phyloP scores from a whole-genome alignment of 1,140 invertebrate genomes.

The Danaus melanippus region DNA sequence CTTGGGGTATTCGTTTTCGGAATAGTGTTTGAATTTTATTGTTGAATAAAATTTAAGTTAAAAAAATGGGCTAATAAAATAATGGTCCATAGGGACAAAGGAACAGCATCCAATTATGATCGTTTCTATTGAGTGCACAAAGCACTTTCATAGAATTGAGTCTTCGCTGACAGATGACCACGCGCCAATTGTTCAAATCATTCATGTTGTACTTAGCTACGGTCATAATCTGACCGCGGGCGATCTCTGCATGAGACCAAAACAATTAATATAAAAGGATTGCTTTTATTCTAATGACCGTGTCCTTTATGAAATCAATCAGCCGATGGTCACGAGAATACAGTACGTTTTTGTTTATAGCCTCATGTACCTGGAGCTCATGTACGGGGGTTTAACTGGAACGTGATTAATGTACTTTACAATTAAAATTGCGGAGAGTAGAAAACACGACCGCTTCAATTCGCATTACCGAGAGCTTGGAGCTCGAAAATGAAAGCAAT shows the following conservation, averaged over 20 bases:
- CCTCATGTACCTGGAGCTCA: no score
- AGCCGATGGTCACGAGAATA: no score
- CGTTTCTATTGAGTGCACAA: no score
- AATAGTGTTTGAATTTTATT: constrained; percentile 13
- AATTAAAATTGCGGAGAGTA: constrained; percentile 2
- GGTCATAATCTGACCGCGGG: constrained; percentile 15
- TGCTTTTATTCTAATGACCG: no score
- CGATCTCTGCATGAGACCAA: not conserved
- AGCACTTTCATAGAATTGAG: no score
- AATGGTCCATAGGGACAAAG: no score
- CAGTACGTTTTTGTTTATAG: not conserved
- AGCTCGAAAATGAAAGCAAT: constrained; percentile 37
- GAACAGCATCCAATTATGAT: no score
- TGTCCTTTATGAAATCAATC: no score
- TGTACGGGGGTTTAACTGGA: no score
- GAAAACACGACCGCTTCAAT: constrained; percentile 15
- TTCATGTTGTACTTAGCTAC: constrained; percentile 9
- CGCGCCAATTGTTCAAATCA: no score
- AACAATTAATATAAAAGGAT: no score
- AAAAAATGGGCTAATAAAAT: constrained; percentile 3
- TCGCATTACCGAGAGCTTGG: constrained; percentile 14
- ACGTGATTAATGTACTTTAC: constrained; percentile 7
- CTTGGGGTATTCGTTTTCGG: constrained; percentile 11
- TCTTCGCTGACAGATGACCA: no score
- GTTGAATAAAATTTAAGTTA: not conserved